A percentile compares a stretch with the other conserved stretches of the same genome.
phyloP scores from a whole-genome alignment of 2,113 vertebrate genomes.

The Columba livia region DNA sequence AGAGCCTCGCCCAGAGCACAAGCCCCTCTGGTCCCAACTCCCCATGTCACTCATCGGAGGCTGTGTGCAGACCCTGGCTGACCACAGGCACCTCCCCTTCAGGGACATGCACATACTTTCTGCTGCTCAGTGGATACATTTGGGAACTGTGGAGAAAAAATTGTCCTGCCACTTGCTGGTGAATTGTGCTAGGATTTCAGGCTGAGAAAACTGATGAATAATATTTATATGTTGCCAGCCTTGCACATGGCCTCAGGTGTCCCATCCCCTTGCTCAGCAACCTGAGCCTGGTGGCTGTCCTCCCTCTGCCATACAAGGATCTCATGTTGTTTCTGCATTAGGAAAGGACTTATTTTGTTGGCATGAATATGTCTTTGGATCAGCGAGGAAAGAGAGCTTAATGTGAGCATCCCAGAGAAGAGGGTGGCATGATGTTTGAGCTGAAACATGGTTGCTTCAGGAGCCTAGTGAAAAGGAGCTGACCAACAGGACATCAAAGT shows the following conservation, averaged over 20 bases:
- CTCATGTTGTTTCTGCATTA: not conserved
- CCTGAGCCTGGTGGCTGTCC: not conserved
- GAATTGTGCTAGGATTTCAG: not conserved
- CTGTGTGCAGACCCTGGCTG: not conserved
- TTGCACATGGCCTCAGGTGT: not conserved
- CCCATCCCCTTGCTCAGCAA: not conserved
- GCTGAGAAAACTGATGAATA: not conserved
- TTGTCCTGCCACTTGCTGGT: not conserved
- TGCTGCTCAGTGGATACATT: not conserved
- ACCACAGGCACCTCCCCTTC: not conserved
- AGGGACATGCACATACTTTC: not conserved
- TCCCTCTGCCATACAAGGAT: not conserved
- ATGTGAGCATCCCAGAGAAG: not conserved
- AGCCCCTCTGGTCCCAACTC: rapidly evolving
- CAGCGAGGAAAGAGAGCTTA: not conserved
- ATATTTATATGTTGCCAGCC: not conserved
- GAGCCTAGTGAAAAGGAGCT: not conserved
- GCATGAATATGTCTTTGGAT: not conserved
- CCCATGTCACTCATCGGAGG: not conserved
- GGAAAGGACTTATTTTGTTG: not conserved
- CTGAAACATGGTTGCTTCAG: not conserved
- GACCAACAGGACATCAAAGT: not conserved
- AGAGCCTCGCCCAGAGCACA: too few relatives aligned
- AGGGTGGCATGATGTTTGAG: rapidly evolving
- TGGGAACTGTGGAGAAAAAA: not conserved